A percentile compares a stretch with the other conserved stretches of the same genome.
Conservation (phyloP, 2,113 vertebrate species). For the Myrmecophaga tridactyla region DNA sequence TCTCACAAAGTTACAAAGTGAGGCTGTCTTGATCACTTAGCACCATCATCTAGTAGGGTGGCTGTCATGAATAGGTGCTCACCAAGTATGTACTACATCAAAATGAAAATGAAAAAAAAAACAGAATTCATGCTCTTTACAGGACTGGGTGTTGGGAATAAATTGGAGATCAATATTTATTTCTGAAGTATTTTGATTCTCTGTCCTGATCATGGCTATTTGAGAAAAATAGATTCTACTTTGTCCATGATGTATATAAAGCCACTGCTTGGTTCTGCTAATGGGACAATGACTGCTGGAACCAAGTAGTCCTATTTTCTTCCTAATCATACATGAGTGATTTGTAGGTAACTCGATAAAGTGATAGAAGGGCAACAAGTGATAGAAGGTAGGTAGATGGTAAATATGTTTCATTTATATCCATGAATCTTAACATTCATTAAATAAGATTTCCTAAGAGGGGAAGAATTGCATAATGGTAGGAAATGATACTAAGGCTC, state of each 20-base stretch:
- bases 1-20: not conserved
- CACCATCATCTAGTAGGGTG: too few species aligned
- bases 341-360: not conserved
- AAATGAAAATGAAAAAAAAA: not conserved
- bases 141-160: not conserved
- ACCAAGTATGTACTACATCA: too few species aligned
- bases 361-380: not conserved
- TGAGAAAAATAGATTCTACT: not conserved
- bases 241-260: not conserved
- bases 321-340: not conserved
- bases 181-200: not conserved
- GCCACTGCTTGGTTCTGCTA: not conserved
- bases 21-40: not conserved
- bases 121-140: not conserved
- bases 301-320: not conserved
- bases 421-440: not conserved
- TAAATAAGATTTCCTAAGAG: not conserved
- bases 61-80: not conserved
- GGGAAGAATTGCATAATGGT: not conserved
- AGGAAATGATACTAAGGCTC: not conserved
- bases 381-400: not conserved
- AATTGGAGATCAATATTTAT: not conserved
- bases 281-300: not conserved
- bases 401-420: not conserved
- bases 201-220: not conserved